Conservation (phyloP, 2,113 vertebrate species). For the Vidua macroura region DNA sequence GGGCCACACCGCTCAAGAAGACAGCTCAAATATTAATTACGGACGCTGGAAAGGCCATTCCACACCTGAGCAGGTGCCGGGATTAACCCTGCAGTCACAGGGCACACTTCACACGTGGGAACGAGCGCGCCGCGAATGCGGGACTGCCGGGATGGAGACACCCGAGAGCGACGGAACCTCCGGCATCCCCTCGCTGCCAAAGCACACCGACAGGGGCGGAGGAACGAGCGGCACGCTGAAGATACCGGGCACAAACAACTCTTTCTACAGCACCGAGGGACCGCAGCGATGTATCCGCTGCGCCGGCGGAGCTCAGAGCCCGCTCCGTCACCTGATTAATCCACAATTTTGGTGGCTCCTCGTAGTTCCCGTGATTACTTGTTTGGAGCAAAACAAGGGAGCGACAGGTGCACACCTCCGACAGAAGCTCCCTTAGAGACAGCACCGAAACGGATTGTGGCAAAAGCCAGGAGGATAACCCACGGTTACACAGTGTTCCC, state of each 20-base stretch:
- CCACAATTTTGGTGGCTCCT: accelerated
- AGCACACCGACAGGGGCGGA: accelerated
- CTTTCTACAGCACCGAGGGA: accelerated
- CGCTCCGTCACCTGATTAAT: accelerated
- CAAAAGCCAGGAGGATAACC: background rate
- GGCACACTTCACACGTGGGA: background rate
- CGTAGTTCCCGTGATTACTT: accelerated
- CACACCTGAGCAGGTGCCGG: background rate
- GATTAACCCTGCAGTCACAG: background rate
- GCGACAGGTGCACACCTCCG: background rate
- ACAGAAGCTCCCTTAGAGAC: background rate
- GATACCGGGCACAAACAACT: background rate
- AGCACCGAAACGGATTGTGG: background rate
- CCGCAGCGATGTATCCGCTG: accelerated
- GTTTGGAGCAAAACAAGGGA: background rate
- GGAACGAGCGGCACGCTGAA: background rate
- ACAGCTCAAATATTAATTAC: accelerated
- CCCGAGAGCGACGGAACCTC: background rate
- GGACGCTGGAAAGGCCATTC: background rate
- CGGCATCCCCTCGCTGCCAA: background rate
- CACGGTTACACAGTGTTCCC: background rate
- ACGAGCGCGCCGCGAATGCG: accelerated
- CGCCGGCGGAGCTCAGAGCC: accelerated
- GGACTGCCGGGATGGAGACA: background rate
- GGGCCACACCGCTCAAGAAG: background rate